A percentile compares a stretch with the other conserved stretches of the same genome.
phyloP scores from a whole-genome alignment of 2,797 vertebrate genomes.

The Rhinella marina region DNA sequence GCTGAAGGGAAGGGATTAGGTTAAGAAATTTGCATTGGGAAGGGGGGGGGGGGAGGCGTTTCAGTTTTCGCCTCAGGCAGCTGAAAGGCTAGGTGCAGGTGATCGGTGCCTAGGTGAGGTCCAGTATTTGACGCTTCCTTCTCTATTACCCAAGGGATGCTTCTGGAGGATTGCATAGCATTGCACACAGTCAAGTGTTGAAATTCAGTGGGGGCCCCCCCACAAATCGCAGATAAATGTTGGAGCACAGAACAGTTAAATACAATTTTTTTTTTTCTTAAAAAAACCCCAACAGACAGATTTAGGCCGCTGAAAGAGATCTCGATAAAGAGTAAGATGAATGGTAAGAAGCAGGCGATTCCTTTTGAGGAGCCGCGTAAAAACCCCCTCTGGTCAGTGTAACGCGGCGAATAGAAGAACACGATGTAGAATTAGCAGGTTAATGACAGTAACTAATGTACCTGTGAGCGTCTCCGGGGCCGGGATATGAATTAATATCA shows the following conservation, averaged over 20 bases:
- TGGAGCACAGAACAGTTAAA: neutral
- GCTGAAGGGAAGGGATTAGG: too few species aligned
- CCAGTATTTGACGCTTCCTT: too few species aligned
- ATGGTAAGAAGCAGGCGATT: neutral
- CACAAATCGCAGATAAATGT: neutral
- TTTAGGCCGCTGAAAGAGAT: neutral
- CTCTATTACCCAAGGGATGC: too few species aligned
- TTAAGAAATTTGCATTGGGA: too few species aligned
- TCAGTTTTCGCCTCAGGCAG: too few species aligned
- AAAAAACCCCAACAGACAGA: neutral
- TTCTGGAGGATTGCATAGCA: too few species aligned
- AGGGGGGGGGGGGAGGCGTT: too few species aligned
- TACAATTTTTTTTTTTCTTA: neutral
- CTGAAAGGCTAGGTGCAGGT: too few species aligned
- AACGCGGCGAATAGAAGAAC: neutral
- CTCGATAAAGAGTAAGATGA: neutral
- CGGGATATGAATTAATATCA: neutral
- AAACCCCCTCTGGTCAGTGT: neutral
- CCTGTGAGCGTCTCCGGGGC: neutral
- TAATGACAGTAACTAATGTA: neutral
- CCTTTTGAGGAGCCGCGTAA: slow-evolving; percentile 10
- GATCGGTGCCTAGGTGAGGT: too few species aligned
- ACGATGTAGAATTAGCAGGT: slow-evolving; percentile 19
- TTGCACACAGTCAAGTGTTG: too few species aligned
- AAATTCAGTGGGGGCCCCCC: too few species aligned